Percentiles rank a stretch among this genome's conserved stretches.
Evolutionary conservation across 1,140 invertebrate species (phyloP).

Genomic region (Meloidogyne exigua): DNA sequence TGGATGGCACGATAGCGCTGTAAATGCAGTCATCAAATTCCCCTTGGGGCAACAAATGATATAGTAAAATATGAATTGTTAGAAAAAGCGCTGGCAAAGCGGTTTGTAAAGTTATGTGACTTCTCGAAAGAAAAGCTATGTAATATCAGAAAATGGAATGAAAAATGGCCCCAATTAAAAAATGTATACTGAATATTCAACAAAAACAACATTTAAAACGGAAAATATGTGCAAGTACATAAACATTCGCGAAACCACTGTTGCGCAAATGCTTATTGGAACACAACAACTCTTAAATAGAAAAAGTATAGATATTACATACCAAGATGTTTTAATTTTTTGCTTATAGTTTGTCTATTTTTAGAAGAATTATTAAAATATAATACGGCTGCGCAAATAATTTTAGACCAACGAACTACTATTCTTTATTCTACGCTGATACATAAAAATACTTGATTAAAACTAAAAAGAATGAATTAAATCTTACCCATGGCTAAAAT

Average conservation of each 20-base stretch:
- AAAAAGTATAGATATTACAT: too few relatives aligned
- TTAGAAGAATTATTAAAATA: too few relatives aligned
- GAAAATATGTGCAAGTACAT: too few relatives aligned
- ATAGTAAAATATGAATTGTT: neutral
- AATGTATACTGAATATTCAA: neutral
- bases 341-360: too few relatives aligned
- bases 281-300: too few relatives aligned
- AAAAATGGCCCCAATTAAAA: neutral
- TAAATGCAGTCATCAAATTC: neutral
- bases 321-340: too few relatives aligned
- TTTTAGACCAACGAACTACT: too few relatives aligned
- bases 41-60: neutral
- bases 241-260: too few relatives aligned
- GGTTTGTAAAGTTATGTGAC: neutral
- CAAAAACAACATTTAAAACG: too few relatives aligned
- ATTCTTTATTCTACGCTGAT: too few relatives aligned
- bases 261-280: too few relatives aligned
- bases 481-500: neutral
- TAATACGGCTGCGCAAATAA: too few relatives aligned
- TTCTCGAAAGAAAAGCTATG: neutral
- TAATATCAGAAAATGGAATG: neutral
- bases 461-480: neutral
- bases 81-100: neutral
- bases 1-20: neutral
- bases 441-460: neutral